These are phyloP conservation scores for Papilio helenus DNA, from an alignment of 1,140 invertebrate species.

Conservation along the genomic window DNA sequence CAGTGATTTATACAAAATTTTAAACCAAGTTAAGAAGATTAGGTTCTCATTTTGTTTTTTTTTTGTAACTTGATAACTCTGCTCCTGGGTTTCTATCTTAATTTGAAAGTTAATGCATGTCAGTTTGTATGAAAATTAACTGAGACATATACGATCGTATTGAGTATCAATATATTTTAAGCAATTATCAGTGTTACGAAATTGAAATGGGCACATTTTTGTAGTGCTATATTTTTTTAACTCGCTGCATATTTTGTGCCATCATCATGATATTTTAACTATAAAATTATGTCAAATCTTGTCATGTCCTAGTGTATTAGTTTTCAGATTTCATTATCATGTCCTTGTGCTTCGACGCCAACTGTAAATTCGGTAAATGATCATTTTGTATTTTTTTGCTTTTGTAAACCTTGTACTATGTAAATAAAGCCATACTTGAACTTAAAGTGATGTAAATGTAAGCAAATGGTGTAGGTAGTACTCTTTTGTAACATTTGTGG, in stretches of 20 bases:
- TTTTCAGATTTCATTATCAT: neutral
- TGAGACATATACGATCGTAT: too few relatives aligned
- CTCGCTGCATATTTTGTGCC: neutral
- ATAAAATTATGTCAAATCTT: neutral
- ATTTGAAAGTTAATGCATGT: too few relatives aligned
- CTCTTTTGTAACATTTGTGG: constrained; percentile 31
- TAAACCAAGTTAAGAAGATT: too few relatives aligned
- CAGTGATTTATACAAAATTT: too few relatives aligned
- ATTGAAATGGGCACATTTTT: neutral
- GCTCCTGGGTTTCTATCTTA: too few relatives aligned
- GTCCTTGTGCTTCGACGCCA: neutral
- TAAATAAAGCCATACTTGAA: constrained; percentile 33
- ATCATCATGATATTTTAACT: neutral
- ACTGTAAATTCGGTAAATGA: neutral
- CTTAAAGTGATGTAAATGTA: constrained; percentile 25
- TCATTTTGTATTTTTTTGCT: neutral
- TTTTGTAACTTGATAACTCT: too few relatives aligned
- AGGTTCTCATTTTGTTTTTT: too few relatives aligned
- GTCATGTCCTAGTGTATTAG: neutral
- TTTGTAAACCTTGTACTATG: constrained; percentile 21
- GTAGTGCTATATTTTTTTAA: neutral
- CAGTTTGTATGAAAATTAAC: too few relatives aligned
- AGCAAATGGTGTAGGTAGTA: constrained; percentile 28
- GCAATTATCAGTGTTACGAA: neutral
- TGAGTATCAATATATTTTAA: neutral